A percentile compares a stretch with the other conserved stretches of the same genome.
Conservation (phyloP, 1,140 invertebrate genomes). For the Cyclina sinensis region DNA sequence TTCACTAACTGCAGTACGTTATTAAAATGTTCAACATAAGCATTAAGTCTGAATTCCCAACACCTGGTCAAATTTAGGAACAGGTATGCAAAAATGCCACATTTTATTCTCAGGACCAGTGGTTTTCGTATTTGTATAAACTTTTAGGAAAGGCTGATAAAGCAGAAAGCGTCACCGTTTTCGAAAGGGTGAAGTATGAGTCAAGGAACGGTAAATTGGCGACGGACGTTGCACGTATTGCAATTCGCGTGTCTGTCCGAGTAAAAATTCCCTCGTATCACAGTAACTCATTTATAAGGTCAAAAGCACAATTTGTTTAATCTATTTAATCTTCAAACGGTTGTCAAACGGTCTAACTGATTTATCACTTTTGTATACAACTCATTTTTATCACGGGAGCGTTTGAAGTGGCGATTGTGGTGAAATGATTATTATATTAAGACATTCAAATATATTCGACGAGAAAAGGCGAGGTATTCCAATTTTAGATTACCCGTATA, state of each 20-base stretch:
- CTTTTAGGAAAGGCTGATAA: neutral
- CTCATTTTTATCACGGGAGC: conserved; percentile 15
- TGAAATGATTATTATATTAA: too few species aligned
- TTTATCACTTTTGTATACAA: conserved; percentile 37
- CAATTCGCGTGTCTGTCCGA: conserved; percentile 41
- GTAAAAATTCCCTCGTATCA: neutral
- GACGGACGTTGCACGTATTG: neutral
- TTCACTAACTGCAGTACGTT: too few species aligned
- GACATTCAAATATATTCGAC: too few species aligned
- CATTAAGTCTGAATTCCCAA: neutral
- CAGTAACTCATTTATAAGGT: neutral
- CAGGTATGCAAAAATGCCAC: neutral
- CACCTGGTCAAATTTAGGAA: neutral
- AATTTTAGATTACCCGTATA: too few species aligned
- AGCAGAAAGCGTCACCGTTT: neutral
- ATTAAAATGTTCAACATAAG: too few species aligned
- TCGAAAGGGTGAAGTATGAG: conserved; percentile 9
- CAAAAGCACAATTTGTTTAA: conserved; percentile 14
- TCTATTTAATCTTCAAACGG: conserved; percentile 29
- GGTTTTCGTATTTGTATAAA: conserved; percentile 4
- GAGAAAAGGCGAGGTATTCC: too few species aligned
- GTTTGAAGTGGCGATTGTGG: conserved; percentile 19
- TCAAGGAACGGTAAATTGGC: conserved; percentile 23
- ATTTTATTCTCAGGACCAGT: neutral
- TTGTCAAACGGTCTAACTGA: neutral